Evolutionary conservation across 2,888 invertebrate species (phyloP), one percentile per base, ranked within the genome.

Genomic region (Seladonia tumulorum): DNA sequence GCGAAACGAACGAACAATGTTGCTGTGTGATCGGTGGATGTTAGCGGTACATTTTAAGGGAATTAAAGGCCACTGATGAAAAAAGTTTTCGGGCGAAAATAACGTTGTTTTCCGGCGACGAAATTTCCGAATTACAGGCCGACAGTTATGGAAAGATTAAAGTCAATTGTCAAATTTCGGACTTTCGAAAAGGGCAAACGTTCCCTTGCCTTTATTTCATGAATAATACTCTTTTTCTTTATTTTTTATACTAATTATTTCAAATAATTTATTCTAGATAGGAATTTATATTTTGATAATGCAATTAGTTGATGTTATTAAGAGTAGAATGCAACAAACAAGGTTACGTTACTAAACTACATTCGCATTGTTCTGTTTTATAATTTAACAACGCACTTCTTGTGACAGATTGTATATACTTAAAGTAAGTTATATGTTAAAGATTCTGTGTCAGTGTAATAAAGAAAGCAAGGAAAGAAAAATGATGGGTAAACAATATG

Each of bases 21-120:
- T 74, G 57, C 70, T n/a, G 45, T n/a, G 79, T 45, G 72, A 81
- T 60, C 77, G 47, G 35, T 63, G 60, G 70, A 45, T 53, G 82
- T 60, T 79, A 60, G 25, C 60, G 35, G 53, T 25, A 45, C 70
- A 60, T 70, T 75, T 47, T 70, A 79, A 71, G 42, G 74, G 70
- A 79, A 75, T 79, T 79, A 78, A 78, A 66, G 73, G 39, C 76
- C 47, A 29, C 68, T 82, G 70, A 82, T 75, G 82, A 82, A 82
- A 79, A 82, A 82, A 82, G 70, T 82, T 82, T 79, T 7, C 8
- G 49, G 53, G 22, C 16, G 16, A 35, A 5, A 25, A 47, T 47
- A 78, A 78, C 47, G 57, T 74, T 79, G 60, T 71, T 60, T 45
- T n/a, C 39, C 29, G 35, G 14, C 35, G 42, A 22, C 12, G 47